Conservation (phyloP, 2,113 vertebrate genomes). For the Ageneiosus marmoratus region DNA sequence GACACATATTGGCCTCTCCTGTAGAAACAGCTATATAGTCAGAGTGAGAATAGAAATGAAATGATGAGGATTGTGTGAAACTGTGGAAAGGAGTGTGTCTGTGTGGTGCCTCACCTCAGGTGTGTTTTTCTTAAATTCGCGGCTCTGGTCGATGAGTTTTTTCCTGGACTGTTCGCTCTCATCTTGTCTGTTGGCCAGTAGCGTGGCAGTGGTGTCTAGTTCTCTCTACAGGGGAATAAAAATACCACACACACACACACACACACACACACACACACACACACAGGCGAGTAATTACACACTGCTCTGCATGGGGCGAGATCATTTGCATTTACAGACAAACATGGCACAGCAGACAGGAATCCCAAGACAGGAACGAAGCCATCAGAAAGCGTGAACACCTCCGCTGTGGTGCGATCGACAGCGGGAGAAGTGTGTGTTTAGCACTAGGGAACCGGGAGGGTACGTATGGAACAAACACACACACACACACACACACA, state of each 20-base stretch:
- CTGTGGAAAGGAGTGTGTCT: not conserved
- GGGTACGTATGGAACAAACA: not conserved
- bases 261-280: conserved; percentile 8
- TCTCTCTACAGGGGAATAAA: conserved; percentile 82
- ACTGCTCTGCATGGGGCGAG: not conserved
- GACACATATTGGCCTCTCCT: not conserved
- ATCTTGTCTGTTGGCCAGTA: conserved; percentile 98
- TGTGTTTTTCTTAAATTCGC: conserved; percentile 99
- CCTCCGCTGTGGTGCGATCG: not conserved
- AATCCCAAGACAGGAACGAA: conserved; percentile 26
- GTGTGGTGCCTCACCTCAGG: conserved; percentile 86
- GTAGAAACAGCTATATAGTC: conserved; percentile 46
- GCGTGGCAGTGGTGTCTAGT: conserved; percentile 94
- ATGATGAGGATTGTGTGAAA: conserved; percentile 20
- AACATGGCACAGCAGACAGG: conserved; percentile 6
- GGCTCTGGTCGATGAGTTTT: conserved; percentile 97
- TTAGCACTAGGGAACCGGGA: not conserved
- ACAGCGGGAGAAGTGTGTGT: conserved; percentile 4
- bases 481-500: not conserved
- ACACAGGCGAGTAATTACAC: conserved; percentile 24
- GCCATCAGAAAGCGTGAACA: conserved; percentile 19
- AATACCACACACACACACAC: conserved; percentile 23
- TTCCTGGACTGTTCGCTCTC: conserved; percentile 98
- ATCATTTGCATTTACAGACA: conserved; percentile 22
- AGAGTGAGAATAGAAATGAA: conserved; percentile 32